phyloP scores from a whole-genome alignment of 2,888 invertebrate genomes.

The Sisyra terminalis region DNA sequence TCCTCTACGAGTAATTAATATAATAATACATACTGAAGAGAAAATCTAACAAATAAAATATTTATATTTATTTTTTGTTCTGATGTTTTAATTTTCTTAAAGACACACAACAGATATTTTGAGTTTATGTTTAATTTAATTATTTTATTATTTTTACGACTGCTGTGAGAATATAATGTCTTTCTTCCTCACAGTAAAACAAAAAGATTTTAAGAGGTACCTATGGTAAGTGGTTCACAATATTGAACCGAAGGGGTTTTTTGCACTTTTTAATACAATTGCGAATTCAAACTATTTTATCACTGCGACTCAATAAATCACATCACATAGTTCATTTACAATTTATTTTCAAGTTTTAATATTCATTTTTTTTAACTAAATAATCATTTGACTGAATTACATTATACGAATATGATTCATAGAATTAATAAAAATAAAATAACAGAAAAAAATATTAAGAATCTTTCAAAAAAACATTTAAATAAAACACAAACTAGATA shows the following conservation, averaged over 20 bases:
- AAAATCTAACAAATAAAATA: not conserved
- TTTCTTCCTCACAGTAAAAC: too few relatives aligned
- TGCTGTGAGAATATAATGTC: too few relatives aligned
- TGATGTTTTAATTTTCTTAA: constrained; percentile 5
- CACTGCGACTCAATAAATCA: constrained; percentile 18
- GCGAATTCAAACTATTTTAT: constrained; percentile 18
- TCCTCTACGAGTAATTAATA: too few relatives aligned
- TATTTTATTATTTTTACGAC: not conserved
- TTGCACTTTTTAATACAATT: constrained; percentile 11
- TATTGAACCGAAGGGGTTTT: constrained; percentile 23
- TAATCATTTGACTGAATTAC: too few relatives aligned
- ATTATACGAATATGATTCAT: too few relatives aligned
- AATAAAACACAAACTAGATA: too few relatives aligned
- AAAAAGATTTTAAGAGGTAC: constrained; percentile 23
- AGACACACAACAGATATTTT: not conserved
- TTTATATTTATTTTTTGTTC: constrained; percentile 1
- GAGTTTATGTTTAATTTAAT: not conserved
- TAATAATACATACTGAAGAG: constrained; percentile 4
- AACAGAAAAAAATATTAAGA: too few relatives aligned
- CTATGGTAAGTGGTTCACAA: constrained; percentile 19
- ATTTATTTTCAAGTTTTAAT: constrained; percentile 5
- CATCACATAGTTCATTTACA: constrained; percentile 6
- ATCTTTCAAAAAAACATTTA: too few relatives aligned
- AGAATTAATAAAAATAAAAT: too few relatives aligned
- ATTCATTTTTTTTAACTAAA: not conserved